Evolutionary conservation across 2,888 invertebrate species (phyloP).

Genomic region (Pardosa pseudoannulata): DNA sequence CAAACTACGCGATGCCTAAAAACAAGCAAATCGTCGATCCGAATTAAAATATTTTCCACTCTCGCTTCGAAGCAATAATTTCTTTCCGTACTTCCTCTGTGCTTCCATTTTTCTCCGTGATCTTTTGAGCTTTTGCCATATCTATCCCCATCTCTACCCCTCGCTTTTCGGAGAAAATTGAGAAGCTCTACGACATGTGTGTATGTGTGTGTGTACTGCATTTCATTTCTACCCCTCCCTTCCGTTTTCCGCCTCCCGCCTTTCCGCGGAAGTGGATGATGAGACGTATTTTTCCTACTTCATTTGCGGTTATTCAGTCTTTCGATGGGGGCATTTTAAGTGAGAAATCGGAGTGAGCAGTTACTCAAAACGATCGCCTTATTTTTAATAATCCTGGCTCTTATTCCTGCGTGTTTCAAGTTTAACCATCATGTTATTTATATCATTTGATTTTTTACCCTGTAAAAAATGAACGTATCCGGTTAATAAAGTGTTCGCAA

Average conservation of each 20-base stretch:
- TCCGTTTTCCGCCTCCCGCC: neutral
- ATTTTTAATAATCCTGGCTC: too few relatives aligned
- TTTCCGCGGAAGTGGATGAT: constrained; percentile 26
- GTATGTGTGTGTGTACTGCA: neutral
- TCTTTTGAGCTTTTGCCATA: neutral
- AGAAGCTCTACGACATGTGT: neutral
- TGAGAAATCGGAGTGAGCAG: neutral
- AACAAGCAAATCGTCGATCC: neutral
- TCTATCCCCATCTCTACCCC: neutral
- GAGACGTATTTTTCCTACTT: constrained; percentile 55
- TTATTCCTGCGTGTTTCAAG: too few relatives aligned
- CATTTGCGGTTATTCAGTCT: constrained; percentile 51
- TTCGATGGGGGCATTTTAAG: constrained; percentile 11
- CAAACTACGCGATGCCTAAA: too few relatives aligned
- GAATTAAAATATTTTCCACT: neutral
- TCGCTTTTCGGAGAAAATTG: neutral
- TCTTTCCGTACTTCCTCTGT: neutral
- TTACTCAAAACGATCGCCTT: neutral
- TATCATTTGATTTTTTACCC: too few relatives aligned
- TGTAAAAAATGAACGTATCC: too few relatives aligned
- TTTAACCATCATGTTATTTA: too few relatives aligned
- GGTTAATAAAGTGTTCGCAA: too few relatives aligned
- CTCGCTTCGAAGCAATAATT: neutral
- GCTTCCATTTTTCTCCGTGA: neutral
- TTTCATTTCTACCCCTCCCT: neutral